Conservation (phyloP, 2,888 invertebrate species). For the Serrognathus titanus region DNA sequence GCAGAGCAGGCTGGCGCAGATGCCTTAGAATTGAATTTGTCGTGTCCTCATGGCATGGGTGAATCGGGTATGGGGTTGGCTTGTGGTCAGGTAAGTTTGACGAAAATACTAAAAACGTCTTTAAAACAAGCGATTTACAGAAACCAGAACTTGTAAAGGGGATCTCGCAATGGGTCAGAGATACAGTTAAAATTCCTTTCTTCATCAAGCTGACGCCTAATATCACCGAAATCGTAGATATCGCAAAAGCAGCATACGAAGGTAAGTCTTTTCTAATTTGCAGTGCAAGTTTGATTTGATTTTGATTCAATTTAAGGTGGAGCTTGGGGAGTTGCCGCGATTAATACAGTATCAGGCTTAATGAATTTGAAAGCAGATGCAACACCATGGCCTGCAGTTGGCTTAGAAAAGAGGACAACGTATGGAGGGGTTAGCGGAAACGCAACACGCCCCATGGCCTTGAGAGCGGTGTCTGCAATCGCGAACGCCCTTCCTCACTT, state of each 20-base stretch:
- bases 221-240: constrained; percentile 87
- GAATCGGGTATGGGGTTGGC: constrained; percentile 98
- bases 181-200: constrained; percentile 86
- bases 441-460: constrained; percentile 91
- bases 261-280: constrained; percentile 51
- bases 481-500: constrained; percentile 80
- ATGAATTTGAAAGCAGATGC: constrained; percentile 83
- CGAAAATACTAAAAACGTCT: background rate
- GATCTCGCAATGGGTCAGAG: constrained; percentile 88
- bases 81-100: constrained; percentile 78
- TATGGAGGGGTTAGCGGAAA: constrained; percentile 92
- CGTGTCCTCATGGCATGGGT: constrained; percentile 99
- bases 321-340: constrained; percentile 94
- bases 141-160: constrained; percentile 82
- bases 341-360: constrained; percentile 94
- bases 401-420: constrained; percentile 75
- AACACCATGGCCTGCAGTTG: constrained; percentile 90
- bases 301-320: constrained; percentile 61
- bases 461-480: constrained; percentile 87
- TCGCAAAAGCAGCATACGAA: constrained; percentile 86
- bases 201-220: constrained; percentile 98
- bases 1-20: constrained; percentile 86
- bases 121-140: constrained; percentile 46
- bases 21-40: constrained; percentile 92
- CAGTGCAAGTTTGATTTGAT: background rate